Conservation (phyloP, 2,797 vertebrate species). For the Buphagus erythrorhynchus region DNA sequence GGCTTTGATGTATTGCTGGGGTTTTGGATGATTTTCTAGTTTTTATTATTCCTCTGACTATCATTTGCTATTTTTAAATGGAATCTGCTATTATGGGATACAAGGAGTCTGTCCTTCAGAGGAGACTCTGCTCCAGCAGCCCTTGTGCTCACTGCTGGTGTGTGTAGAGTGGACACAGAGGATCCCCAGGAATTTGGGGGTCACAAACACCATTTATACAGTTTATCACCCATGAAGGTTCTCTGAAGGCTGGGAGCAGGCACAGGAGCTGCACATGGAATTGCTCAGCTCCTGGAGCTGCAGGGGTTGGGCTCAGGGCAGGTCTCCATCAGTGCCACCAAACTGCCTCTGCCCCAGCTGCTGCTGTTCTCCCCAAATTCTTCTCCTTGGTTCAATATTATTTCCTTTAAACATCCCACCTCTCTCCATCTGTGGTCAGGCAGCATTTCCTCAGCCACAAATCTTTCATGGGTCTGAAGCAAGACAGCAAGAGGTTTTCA, state of each 20-base stretch:
- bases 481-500: accelerated
- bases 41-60: constrained; percentile 68
- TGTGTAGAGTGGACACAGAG: accelerated
- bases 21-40: constrained; percentile 31
- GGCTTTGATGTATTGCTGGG: constrained; percentile 54
- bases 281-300: not conserved
- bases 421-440: not conserved
- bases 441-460: accelerated
- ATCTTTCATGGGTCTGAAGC: accelerated
- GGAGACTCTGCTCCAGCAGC: not conserved
- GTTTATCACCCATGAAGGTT: not conserved
- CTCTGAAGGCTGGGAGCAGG: not conserved
- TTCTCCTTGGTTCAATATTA: not conserved
- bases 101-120: constrained; percentile 40
- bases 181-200: not conserved
- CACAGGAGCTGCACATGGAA: not conserved
- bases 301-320: accelerated
- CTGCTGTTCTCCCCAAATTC: not conserved
- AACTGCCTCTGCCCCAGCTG: not conserved
- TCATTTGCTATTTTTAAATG: constrained; percentile 58
- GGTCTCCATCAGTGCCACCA: accelerated
- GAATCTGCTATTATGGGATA: constrained; percentile 24
- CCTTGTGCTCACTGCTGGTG: not conserved
- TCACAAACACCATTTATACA: not conserved
- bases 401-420: not conserved